Evolutionary conservation across 2,113 vertebrate genomes (phyloP).

Genomic region (Sporophila hypoxantha): DNA sequence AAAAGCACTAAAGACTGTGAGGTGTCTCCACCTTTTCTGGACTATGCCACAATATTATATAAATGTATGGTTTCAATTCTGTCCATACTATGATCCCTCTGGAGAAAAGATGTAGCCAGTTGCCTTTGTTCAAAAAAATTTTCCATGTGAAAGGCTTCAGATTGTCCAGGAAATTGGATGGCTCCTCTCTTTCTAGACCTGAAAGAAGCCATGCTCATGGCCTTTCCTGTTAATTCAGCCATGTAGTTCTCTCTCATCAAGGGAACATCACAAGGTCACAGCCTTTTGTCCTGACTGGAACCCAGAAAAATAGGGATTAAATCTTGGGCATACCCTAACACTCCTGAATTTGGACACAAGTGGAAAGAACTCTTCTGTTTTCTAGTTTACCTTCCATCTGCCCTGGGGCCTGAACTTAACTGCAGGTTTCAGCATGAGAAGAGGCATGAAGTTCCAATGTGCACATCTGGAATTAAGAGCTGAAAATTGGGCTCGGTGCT

Average conservation of each 20-base stretch:
- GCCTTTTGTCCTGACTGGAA: background rate
- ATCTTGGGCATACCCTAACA: background rate
- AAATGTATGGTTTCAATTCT: background rate
- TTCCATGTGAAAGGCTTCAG: background rate
- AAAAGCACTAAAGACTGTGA: background rate
- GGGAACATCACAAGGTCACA: background rate
- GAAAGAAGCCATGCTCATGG: background rate
- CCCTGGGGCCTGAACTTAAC: background rate
- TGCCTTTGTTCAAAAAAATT: background rate
- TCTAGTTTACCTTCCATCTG: constrained; percentile 13
- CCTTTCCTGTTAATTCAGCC: background rate
- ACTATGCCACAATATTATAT: background rate
- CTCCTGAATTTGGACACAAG: background rate
- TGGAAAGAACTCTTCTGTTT: constrained; percentile 2
- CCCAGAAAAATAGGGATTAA: background rate
- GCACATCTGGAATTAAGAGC: constrained; percentile 67
- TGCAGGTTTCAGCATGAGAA: background rate
- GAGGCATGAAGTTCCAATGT: constrained; percentile 14
- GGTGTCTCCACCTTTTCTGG: background rate
- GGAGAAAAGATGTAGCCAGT: background rate
- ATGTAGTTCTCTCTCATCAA: background rate
- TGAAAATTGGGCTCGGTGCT: constrained; percentile 37
- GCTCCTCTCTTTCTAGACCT: background rate
- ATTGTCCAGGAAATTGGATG: background rate
- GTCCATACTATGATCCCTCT: background rate